Conservation (phyloP, 2,797 vertebrate genomes). For the Sciaenops ocellatus region DNA sequence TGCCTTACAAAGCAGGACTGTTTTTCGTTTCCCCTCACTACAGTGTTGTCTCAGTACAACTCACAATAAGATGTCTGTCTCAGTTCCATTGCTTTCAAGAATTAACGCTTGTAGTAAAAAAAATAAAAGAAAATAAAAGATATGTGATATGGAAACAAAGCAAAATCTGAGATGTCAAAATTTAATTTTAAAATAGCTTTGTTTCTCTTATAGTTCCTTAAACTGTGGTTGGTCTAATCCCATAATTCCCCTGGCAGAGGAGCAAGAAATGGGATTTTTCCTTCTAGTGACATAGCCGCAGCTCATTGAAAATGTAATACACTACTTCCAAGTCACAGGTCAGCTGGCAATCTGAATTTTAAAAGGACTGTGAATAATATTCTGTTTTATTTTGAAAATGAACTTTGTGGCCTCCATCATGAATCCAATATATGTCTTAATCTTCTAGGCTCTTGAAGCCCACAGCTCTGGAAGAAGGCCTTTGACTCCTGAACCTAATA, state of each 20-base stretch:
- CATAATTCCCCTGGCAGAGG: slow-evolving; percentile 85
- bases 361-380: slow-evolving; percentile 99
- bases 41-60: slow-evolving; percentile 52
- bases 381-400: slow-evolving; percentile 99
- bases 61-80: slow-evolving; percentile 51
- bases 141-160: slow-evolving; percentile 48
- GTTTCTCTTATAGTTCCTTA: slow-evolving; percentile 61
- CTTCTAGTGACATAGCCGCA: slow-evolving; percentile 87
- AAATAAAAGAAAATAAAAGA: slow-evolving; percentile 2
- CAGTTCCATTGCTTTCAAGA: slow-evolving; percentile 49
- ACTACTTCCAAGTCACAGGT: slow-evolving; percentile 99
- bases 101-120: slow-evolving; percentile 38
- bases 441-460: slow-evolving; percentile 98
- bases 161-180: slow-evolving; percentile 35
- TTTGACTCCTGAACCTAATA: slow-evolving; percentile 99
- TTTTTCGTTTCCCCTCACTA: slow-evolving; percentile 55
- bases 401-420: slow-evolving; percentile 99
- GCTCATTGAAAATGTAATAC: slow-evolving; percentile 99
- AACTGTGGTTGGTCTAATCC: slow-evolving; percentile 76
- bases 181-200: slow-evolving; percentile 55
- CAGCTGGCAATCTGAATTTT: slow-evolving; percentile 99
- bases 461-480: slow-evolving; percentile 94
- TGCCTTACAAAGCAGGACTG: slow-evolving; percentile 84
- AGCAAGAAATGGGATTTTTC: slow-evolving; percentile 86
- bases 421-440: slow-evolving; percentile 99